A percentile compares a stretch with the other conserved stretches of the same genome.
Evolutionary conservation across 2,888 invertebrate species (phyloP).

Genomic region (Drosophila antonietae): DNA sequence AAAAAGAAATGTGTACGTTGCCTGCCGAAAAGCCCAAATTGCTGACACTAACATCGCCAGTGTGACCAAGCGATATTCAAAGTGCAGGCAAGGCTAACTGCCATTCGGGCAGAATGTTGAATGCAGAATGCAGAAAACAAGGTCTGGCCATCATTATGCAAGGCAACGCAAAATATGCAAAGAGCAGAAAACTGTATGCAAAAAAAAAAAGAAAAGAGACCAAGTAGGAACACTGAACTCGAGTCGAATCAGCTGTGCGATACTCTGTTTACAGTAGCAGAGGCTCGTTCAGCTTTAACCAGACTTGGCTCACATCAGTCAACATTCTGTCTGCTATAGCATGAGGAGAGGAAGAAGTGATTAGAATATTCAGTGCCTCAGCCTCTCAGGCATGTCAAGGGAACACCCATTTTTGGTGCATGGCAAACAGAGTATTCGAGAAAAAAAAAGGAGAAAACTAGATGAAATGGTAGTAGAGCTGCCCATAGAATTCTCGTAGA

Average conservation of each 20-base stretch:
- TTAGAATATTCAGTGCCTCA: neutral
- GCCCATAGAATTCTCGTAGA: constrained; percentile 14
- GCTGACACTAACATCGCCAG: constrained; percentile 31
- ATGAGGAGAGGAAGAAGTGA: neutral
- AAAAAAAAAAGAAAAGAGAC: neutral
- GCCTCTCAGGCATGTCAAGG: neutral
- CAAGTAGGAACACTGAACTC: neutral
- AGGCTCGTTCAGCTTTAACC: neutral
- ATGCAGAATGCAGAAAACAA: constrained; percentile 48
- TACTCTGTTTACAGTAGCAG: neutral
- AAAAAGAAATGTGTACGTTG: constrained; percentile 39
- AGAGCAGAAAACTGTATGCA: constrained; percentile 43
- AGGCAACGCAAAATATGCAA: constrained; percentile 60
- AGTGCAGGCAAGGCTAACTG: constrained; percentile 32
- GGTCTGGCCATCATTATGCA: constrained; percentile 71
- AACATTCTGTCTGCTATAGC: neutral
- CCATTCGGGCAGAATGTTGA: constrained; percentile 32
- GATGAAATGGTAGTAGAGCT: neutral
- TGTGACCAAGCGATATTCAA: constrained; percentile 66
- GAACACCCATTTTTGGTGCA: neutral
- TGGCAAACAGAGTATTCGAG: neutral
- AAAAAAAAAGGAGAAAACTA: constrained; percentile 1
- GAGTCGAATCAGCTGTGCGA: neutral
- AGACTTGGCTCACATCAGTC: neutral
- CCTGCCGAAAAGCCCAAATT: constrained; percentile 48